phyloP scores from a whole-genome alignment of 2,888 invertebrate species.

The Acronicta leporina region DNA sequence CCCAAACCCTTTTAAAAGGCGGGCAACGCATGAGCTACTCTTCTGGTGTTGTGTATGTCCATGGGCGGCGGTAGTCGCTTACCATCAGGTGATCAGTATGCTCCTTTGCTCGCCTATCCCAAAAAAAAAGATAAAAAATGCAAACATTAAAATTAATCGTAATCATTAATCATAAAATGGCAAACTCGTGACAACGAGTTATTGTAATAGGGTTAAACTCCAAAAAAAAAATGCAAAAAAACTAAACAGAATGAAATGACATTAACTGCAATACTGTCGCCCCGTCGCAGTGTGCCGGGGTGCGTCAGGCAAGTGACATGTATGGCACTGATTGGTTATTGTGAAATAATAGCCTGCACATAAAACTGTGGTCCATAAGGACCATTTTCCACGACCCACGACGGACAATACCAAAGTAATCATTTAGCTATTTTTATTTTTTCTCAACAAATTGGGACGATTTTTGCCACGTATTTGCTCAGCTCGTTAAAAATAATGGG shows the following conservation, averaged over 20 bases:
- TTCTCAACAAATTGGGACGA: constrained; percentile 80
- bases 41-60: too few species aligned
- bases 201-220: constrained; percentile 8
- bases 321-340: constrained; percentile 86
- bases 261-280: constrained; percentile 54
- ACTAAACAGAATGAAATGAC: constrained; percentile 50
- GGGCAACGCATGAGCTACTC: too few species aligned
- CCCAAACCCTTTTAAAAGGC: too few species aligned
- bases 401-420: constrained; percentile 65
- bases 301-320: constrained; percentile 82
- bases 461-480: constrained; percentile 76
- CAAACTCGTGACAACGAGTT: constrained; percentile 1
- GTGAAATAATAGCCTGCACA: constrained; percentile 78
- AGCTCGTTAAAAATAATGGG: constrained; percentile 87
- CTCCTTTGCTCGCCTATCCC: too few species aligned
- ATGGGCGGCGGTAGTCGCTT: too few species aligned
- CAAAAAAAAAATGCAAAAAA: constrained; percentile 9
- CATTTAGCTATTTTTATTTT: constrained; percentile 72
- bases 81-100: too few species aligned
- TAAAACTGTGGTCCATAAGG: constrained; percentile 64
- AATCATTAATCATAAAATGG: neutral
- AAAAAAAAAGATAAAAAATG: too few species aligned
- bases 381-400: constrained; percentile 48
- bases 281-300: constrained; percentile 64
- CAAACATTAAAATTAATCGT: neutral